Base-by-base conservation (phyloP, 1,140 invertebrate genomes). In the Acarapis woodi region DNA sequence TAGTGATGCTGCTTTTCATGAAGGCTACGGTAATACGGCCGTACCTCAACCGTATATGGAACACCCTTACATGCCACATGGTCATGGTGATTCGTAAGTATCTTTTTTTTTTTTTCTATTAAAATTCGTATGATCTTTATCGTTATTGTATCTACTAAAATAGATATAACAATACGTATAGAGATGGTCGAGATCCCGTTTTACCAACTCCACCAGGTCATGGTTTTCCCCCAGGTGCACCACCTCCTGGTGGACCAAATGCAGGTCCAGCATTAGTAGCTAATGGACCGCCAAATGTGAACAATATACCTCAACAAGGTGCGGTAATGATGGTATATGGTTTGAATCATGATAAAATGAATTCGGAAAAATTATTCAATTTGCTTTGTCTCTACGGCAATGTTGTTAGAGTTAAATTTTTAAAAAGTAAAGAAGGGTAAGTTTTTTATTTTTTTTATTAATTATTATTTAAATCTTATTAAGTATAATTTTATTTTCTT, bases 281-380 rank as follows among this genome's bases (percentile, higher is more conserved):
- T 24, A 52, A 45, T 41, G 51, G 44, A 41, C 47, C 40, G 42
- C 51, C 44, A 46, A 46, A 44, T 22, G 37, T 29, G 35, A 46
- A 35, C 26, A 47, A 40, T 38, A 42, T 18, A 12, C 39, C 42
- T 38, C 42, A 52, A 41, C 48, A 43, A 42, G 76, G 79, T 15
- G 70, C 74, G 32, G 85, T 96, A 31, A 71, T 94, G 60, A 96
- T 97, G 87, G 80, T 96, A 21, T 96, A 97, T 59, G 87, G 87
- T 19, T 62, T 99, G 14, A 78, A 85, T 51, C 68, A 71, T 32
- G 68, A 79, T 44, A 80, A 80, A 52, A 77, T 87, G 52, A 96
- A 94, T 59, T 75, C 79, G 42, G 83, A 94, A 55, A 71, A 74
- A 51, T 64, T 97, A n/a, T 97, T 99, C 66, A 97, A 96, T 61